phyloP scores from a whole-genome alignment of 1,140 invertebrate species.

The Zophobas morio region DNA sequence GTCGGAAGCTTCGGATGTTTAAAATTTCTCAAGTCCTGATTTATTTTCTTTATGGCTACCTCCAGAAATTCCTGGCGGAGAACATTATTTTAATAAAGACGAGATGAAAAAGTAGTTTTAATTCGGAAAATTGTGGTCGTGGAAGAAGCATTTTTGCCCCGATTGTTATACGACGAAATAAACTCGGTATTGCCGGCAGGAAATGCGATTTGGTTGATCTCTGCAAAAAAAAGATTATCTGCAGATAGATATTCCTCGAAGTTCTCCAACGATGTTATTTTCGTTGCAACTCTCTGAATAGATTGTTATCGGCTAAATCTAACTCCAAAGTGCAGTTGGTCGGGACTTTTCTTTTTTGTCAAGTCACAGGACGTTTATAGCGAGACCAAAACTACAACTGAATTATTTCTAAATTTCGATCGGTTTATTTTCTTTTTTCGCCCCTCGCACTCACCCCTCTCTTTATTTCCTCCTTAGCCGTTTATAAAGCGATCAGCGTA shows the following conservation, averaged over 20 bases:
- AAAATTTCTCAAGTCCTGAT: background rate
- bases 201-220: background rate
- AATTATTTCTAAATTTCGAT: background rate
- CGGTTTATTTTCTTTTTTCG: background rate
- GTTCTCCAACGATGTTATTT: constrained; percentile 16
- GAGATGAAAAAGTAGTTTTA: background rate
- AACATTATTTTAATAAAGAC: constrained; percentile 2
- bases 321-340: constrained; percentile 7
- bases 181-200: background rate
- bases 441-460: background rate
- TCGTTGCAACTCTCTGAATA: constrained; percentile 23
- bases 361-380: no score
- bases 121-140: constrained; percentile 1
- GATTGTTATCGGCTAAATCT: constrained; percentile 9
- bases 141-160: background rate
- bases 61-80: constrained; percentile 1
- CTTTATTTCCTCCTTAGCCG: constrained; percentile 2
- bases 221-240: constrained; percentile 2
- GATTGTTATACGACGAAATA: no score
- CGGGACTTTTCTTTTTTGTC: background rate
- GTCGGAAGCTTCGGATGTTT: background rate
- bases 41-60: constrained; percentile 8
- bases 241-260: constrained; percentile 1
- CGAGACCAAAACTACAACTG: no score
- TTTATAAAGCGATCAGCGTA: constrained; percentile 33